These are phyloP conservation scores for Amphipyra berbera DNA, from an alignment of 2,888 invertebrate species.

Conservation along the genomic window DNA sequence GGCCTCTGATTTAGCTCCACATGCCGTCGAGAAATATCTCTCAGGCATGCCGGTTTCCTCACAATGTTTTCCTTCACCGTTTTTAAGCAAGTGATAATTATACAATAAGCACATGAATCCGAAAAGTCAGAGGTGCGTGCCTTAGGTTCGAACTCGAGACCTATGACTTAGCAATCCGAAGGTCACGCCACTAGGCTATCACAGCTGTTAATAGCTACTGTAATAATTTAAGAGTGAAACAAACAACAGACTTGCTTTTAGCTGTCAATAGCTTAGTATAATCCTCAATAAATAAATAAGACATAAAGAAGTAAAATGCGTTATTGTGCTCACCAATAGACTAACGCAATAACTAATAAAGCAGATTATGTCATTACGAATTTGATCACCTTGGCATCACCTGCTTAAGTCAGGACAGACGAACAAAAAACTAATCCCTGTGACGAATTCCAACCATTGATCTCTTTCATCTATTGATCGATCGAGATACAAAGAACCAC, in stretches of 20 bases:
- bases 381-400: conserved; percentile 54
- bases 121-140: too few species aligned
- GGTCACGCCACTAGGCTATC: too few species aligned
- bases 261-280: conserved; percentile 6
- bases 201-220: conserved; percentile 22
- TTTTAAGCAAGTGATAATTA: too few species aligned
- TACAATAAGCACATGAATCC: too few species aligned
- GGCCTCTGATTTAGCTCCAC: too few species aligned
- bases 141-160: too few species aligned
- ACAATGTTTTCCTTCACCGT: too few species aligned
- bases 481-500: conserved; percentile 66
- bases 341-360: conserved; percentile 53
- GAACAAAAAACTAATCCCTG: conserved; percentile 69
- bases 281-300: conserved; percentile 27
- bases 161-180: too few species aligned
- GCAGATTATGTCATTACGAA: conserved; percentile 51
- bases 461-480: conserved; percentile 81
- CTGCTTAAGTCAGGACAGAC: conserved; percentile 51
- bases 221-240: conserved; percentile 4
- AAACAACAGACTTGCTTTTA: conserved; percentile 4
- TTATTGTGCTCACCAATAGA: conserved; percentile 28
- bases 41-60: too few species aligned
- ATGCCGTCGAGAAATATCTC: too few species aligned
- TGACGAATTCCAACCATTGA: conserved; percentile 78
- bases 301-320: conserved; percentile 10